A percentile compares a stretch with the other conserved stretches of the same genome.
Conservation (phyloP, 1,140 invertebrate genomes). For the Brachionus angularis region DNA sequence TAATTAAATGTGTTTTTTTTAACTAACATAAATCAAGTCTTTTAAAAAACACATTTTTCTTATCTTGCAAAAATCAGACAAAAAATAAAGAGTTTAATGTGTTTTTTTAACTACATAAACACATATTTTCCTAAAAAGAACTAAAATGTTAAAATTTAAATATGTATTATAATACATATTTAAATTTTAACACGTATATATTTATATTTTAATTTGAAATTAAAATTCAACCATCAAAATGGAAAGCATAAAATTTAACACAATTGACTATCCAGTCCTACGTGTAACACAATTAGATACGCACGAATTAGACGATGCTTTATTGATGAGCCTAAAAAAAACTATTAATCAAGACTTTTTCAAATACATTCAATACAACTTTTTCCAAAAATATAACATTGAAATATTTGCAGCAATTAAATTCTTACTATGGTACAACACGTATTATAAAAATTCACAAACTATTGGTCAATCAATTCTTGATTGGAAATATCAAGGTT, state of each 20-base stretch:
- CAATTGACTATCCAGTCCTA: constrained; percentile 9
- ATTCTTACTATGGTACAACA: constrained; percentile 17
- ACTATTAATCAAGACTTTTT: constrained; percentile 12
- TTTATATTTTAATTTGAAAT: too few relatives aligned
- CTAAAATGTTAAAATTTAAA: too few relatives aligned
- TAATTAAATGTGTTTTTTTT: too few relatives aligned
- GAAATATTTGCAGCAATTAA: constrained; percentile 22
- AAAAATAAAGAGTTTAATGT: too few relatives aligned
- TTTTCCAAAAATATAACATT: constrained; percentile 8
- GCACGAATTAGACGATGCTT: constrained; percentile 5
- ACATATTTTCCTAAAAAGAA: too few relatives aligned
- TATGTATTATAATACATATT: too few relatives aligned
- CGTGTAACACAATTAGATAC: constrained; percentile 31
- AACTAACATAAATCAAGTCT: too few relatives aligned
- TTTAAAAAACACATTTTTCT: too few relatives aligned
- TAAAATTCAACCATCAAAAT: too few relatives aligned
- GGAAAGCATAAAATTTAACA: too few relatives aligned
- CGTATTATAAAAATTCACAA: background rate
- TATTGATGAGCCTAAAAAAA: constrained; percentile 12
- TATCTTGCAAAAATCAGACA: too few relatives aligned
- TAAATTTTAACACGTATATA: background rate
- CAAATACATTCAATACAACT: constrained; percentile 19
- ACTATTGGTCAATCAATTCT: constrained; percentile 22
- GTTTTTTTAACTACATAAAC: too few relatives aligned
- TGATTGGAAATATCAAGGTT: background rate